Evolutionary conservation across 2,888 invertebrate species (phyloP), one percentile per base, ranked within the genome.

Genomic region (Toxonevra muliebris): DNA sequence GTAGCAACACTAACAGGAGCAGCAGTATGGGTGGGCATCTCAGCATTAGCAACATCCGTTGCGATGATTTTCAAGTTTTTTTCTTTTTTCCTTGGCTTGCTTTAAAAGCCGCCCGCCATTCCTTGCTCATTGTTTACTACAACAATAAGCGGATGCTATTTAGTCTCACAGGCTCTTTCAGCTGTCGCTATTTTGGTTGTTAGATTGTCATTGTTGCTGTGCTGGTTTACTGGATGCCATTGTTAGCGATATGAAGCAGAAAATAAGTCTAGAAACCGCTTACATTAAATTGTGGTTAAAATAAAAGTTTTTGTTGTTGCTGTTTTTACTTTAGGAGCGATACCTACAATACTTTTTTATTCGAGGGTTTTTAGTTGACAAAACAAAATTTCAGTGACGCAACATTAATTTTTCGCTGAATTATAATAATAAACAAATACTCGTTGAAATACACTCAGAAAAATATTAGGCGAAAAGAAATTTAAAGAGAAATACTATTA

Each of bases 61-160:
- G 45, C 11, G 19, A 48, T 13, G 17, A 73, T 77, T 74, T 76
- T 75, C 63, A 73, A 30, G 8, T 48, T 19, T 58, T 58, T 41
- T 30, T 30, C 30, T 30, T 30, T 30, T 7, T 4, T 30, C 30
- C 30, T 7, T 30, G 30, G 30, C 30, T 30, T 30, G 2, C 30
- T n/a, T n/a, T n/a, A n/a, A n/a, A n/a, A n/a, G n/a, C n/a, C n/a
- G n/a, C 30, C 30, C 2, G 2, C 30, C 30, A 30, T 30, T 30
- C 30, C 30, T 30, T 30, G 30, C 30, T 7, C 30, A 30, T 30
- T 30, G 30, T 30, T 30, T 30, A 7, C 30, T 30, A 30, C 30
- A 30, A 30, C 30, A 30, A 30, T 30, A 30, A 30, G 7, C 30
- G 30, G 30, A 30, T 30, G 30, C 30, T 30, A 30, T 30, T 30